These are phyloP conservation scores for Actinopyga echinites DNA, from an alignment of 53 echinoderm and acorn worm genomes.

Conservation along the genomic window DNA sequence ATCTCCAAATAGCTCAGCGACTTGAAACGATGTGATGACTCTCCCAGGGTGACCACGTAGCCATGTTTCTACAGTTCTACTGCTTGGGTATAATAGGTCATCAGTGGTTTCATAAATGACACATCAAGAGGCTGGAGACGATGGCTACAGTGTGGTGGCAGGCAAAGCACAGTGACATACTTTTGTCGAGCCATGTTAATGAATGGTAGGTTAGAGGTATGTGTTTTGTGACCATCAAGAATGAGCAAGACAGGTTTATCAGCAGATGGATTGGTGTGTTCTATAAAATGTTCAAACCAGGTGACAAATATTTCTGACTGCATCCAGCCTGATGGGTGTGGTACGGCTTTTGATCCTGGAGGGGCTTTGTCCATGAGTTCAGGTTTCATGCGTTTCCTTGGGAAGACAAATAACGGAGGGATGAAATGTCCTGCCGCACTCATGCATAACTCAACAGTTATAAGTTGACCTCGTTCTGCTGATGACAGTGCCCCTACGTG, in stretches of 20 bases:
- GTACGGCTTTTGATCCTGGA: slow-evolving; percentile 51
- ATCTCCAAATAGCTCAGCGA: slow-evolving; percentile 9
- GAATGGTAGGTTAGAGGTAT: slow-evolving; percentile 26
- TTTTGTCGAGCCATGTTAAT: slow-evolving; percentile 19
- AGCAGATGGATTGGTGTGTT: slow-evolving; percentile 37
- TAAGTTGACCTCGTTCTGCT: slow-evolving; percentile 30
- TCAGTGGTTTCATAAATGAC: slow-evolving; percentile 23
- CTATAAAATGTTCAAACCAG: slow-evolving; percentile 59
- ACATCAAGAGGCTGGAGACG: slow-evolving; percentile 34
- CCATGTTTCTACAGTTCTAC: slow-evolving; percentile 16
- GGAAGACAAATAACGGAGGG: slow-evolving; percentile 24
- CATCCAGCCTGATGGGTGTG: slow-evolving; percentile 68
- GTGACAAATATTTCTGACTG: slow-evolving; percentile 52
- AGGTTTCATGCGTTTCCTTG: slow-evolving; percentile 39
- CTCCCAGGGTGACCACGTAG: slow-evolving; percentile 12
- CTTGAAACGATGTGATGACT: slow-evolving; percentile 13
- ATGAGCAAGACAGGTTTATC: slow-evolving; percentile 9
- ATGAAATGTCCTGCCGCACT: slow-evolving; percentile 36
- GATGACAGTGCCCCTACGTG: slow-evolving; percentile 27
- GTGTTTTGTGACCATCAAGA: slow-evolving; percentile 10
- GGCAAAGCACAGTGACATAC: slow-evolving; percentile 5
- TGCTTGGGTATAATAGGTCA: slow-evolving; percentile 15
- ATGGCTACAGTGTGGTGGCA: slow-evolving; percentile 18
- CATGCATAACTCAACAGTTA: slow-evolving; percentile 29
- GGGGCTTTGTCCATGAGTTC: slow-evolving; percentile 42